Percentiles rank a stretch among this genome's conserved stretches.
Conservation (phyloP, 2,888 invertebrate species). For the Meteorus colon region DNA sequence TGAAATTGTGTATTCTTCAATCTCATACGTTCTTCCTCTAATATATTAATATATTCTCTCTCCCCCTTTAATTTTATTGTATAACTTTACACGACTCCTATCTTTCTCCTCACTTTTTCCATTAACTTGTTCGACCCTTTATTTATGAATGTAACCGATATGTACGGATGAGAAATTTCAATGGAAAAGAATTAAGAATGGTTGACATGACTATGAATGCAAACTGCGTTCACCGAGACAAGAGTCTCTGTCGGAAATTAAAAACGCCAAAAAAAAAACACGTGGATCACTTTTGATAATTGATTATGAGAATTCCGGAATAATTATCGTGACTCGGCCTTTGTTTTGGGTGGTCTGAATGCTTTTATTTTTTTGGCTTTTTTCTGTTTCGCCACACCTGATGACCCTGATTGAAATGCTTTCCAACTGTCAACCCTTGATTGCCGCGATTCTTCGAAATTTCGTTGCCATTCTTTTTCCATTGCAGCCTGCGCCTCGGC, state of each 20-base stretch:
- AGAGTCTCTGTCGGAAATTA: not conserved
- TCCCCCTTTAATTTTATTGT: too few relatives aligned
- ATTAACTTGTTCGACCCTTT: too few relatives aligned
- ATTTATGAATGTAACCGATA: too few relatives aligned
- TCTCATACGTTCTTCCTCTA: too few relatives aligned
- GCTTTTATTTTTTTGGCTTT: conserved; percentile 86
- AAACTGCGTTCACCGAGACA: not conserved
- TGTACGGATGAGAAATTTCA: too few relatives aligned
- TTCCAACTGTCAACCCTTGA: conserved; percentile 95
- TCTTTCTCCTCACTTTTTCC: too few relatives aligned
- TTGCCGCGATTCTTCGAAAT: conserved; percentile 97
- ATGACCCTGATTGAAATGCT: conserved; percentile 83
- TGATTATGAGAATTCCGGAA: conserved; percentile 2
- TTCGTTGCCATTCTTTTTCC: conserved; percentile 98
- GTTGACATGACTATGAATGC: not conserved
- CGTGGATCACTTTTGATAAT: not conserved
- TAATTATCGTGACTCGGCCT: conserved; percentile 85
- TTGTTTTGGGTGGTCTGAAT: conserved; percentile 94
- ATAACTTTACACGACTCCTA: too few relatives aligned
- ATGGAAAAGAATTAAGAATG: too few relatives aligned
- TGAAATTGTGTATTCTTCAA: too few relatives aligned
- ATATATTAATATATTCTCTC: too few relatives aligned
- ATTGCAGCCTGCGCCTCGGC: conserved; percentile 91
- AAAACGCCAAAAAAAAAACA: conserved; percentile 17
- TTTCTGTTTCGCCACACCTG: conserved; percentile 81